Evolutionary conservation across 2,888 invertebrate genomes (phyloP), one percentile per base, ranked within the genome.

Genomic region (Ellobium chinense): DNA sequence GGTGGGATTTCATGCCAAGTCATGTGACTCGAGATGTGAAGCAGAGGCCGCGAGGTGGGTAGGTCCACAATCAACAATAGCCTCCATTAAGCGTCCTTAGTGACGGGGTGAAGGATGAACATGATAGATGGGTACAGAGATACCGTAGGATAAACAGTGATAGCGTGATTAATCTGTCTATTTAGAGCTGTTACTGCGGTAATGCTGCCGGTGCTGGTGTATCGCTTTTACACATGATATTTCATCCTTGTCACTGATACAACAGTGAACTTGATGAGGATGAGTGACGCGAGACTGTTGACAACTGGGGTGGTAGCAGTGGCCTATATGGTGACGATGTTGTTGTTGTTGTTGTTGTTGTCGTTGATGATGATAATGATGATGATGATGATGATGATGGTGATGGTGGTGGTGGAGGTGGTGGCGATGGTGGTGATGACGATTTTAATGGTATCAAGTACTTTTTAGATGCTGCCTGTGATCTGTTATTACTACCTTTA

Each of bases 21-120:
- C 63, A 63, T 9, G 63, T 58, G 70, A 12, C 12, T 1, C 58
- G 18, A 72, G 70, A 54, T 24, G 31, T 21, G 31, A 56, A 56
- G 31, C 58, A 29, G 58, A 21, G 7, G 34, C 58, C 31, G 56
- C 3, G 31, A 34, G 2, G 56, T 1, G 18, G 14, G 27, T 24
- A 1, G 21, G 39, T 46, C 46, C 46, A 7, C 34, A 24, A 9
- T 34, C 24, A 36, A 58, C 36, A 60, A 73, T 37, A 24, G 27
- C 31, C n/a, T 12, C 3, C 60, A 73, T 73, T 60, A 60, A 24
- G 37, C 60, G 73, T 73, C 75, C 65, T 31, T 65, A 54, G 63
- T 63, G 54, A 75, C 34, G 36, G 56, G 46, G 4, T 34, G 37
- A 31, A 37, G 63, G 1, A 18, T n/a, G 27, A 58, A 60, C n/a